These are phyloP conservation scores for Contarinia nasturtii DNA, from an alignment of 1,140 invertebrate genomes.

Conservation along the genomic window DNA sequence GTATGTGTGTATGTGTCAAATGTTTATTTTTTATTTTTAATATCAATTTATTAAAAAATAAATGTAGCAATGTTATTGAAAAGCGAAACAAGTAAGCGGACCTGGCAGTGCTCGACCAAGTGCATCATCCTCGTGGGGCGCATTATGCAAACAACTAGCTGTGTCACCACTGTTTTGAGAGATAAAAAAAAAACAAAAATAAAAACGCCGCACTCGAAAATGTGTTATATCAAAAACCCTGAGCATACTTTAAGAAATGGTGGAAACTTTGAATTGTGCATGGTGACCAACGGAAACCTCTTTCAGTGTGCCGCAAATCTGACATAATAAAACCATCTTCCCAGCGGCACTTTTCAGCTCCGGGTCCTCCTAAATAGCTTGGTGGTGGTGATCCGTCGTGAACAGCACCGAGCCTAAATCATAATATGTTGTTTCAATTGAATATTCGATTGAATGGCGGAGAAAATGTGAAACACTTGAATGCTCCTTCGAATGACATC, in stretches of 20 bases:
- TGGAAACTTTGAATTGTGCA: conserved; percentile 89
- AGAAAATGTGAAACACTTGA: no score
- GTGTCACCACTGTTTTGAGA: conserved; percentile 59
- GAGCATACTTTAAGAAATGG: conserved; percentile 79
- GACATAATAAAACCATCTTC: conserved; percentile 94
- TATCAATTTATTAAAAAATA: no score
- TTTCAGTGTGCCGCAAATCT: conserved; percentile 80
- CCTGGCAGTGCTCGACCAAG: conserved; percentile 70
- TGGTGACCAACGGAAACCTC: conserved; percentile 85
- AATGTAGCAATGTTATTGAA: no score
- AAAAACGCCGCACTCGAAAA: no score
- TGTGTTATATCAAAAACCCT: no score
- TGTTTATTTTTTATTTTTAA: no score
- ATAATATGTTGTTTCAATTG: conserved; percentile 8
- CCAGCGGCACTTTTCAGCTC: conserved; percentile 89
- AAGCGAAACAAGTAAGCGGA: no score
- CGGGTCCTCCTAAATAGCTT: conserved; percentile 81
- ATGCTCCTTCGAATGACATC: background rate
- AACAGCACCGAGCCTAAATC: conserved; percentile 67
- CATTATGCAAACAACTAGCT: conserved; percentile 82
- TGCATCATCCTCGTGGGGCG: conserved; percentile 81
- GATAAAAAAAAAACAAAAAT: background rate
- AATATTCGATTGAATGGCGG: no score
- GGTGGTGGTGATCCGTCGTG: conserved; percentile 89
- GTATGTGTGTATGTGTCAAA: no score